Base-by-base conservation (phyloP, 2,797 vertebrate species). In the Hybognathus amarus region DNA sequence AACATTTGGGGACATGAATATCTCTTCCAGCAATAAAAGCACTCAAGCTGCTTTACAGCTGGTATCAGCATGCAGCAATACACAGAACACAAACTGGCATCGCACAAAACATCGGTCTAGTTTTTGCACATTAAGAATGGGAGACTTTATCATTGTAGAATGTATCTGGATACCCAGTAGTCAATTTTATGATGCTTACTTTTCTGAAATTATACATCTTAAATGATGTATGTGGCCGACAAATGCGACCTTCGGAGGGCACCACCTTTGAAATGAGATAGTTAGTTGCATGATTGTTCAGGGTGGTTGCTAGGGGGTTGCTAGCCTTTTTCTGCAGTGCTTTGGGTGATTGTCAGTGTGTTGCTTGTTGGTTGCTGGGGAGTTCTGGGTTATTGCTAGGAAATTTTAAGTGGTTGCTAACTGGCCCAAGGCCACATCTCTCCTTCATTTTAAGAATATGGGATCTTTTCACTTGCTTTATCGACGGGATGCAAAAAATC, bases 21-120 rank as follows among this genome's bases (percentile, higher is more conserved):
- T 54, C 77, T 68, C 77, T 56, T 68, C 64, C 50, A 69, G 78
- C 33, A 17, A 56, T 56, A 36, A 69, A 69, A 79, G 64, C 64
- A 69, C 64, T 79, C 64, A 79, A 52, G 10, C 47, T 40, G 42
- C 33, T 68, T 52, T 42, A 69, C 66, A 69, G 36, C n/a, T 56
- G 36, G 50, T 24, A 12, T 9, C 50, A 69, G 10, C 22, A 67
- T 36, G 59, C 45, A 71, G 27, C 10, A 33, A 52, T 30, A 70
- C 42, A 47, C 45, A 47, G 13, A 15, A 47, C 45, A 47, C 15
- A 47, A 47, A 40, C 47, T 54, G 27, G 33, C 64, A 52, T 79
- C 30, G 38, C 11, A 36, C 45, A 50, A 3, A 15, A 24, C 20
- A n/a, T n/a, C n/a, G n/a, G n/a, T n/a, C n/a, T 54, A 54, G 52